phyloP scores from a whole-genome alignment of 2,797 vertebrate species.

The Onychomys arenicola region DNA sequence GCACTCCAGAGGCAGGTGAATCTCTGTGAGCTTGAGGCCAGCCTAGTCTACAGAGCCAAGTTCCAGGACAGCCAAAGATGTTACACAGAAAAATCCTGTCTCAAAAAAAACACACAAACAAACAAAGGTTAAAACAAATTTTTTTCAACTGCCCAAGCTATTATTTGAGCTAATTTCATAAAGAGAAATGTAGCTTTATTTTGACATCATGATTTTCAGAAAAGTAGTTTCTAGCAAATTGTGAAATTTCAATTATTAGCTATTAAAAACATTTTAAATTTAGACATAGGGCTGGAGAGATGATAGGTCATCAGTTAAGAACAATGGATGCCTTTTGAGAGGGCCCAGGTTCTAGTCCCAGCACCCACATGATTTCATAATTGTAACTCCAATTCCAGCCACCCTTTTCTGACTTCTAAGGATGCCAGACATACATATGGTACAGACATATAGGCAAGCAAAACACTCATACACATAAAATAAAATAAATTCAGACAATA shows the following conservation, averaged over 20 bases:
- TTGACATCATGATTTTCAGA: slow-evolving; percentile 47
- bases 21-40: not conserved
- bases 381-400: not conserved
- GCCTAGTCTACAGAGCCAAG: not conserved
- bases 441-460: not conserved
- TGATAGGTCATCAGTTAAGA: not conserved
- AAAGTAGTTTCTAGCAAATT: slow-evolving; percentile 18
- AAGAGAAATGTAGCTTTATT: slow-evolving; percentile 53
- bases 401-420: not conserved
- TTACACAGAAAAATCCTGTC: not conserved
- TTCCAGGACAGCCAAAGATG: not conserved
- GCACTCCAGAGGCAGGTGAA: not conserved
- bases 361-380: not conserved
- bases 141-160: slow-evolving; percentile 7
- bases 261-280: slow-evolving; percentile 57
- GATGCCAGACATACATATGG: not conserved
- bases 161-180: slow-evolving; percentile 54
- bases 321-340: not conserved
- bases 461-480: not conserved
- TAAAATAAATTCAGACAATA: not conserved
- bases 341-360: not conserved
- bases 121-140: not conserved
- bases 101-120: not conserved
- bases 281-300: not conserved
- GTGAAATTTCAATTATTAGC: not conserved